Percentiles rank a stretch among this genome's conserved stretches.
These are phyloP conservation scores for Rhinogobio ventralis DNA, from an alignment of 2,797 vertebrate species.

Conservation along the genomic window DNA sequence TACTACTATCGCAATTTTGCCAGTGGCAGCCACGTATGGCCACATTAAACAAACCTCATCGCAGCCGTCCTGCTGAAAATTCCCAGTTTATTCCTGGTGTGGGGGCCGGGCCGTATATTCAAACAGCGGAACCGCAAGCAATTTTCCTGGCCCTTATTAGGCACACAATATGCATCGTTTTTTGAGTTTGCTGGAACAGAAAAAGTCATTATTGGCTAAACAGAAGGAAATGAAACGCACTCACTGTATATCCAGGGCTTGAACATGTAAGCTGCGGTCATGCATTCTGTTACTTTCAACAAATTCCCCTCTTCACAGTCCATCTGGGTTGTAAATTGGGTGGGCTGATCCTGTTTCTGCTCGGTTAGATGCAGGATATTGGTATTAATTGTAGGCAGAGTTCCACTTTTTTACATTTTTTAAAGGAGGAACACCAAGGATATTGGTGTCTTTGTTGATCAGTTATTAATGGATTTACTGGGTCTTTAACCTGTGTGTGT, in stretches of 20 bases:
- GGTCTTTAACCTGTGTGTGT: not conserved
- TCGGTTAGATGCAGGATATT: constrained; percentile 55
- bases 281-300: constrained; percentile 52
- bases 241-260: constrained; percentile 39
- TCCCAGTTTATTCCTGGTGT: not conserved
- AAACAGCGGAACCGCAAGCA: not conserved
- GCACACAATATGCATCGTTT: not conserved
- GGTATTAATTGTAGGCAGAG: constrained; percentile 60
- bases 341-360: constrained; percentile 61
- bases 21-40: constrained; percentile 13
- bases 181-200: constrained; percentile 22
- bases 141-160: not conserved
- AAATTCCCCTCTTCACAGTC: constrained; percentile 59
- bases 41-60: not conserved
- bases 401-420: constrained; percentile 22
- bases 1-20: constrained; percentile 32
- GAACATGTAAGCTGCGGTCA: constrained; percentile 44
- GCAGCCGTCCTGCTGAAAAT: not conserved
- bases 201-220: constrained; percentile 48
- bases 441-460: not conserved
- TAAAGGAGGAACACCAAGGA: not conserved
- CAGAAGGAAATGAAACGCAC: constrained; percentile 38
- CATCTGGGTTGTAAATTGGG: constrained; percentile 63
- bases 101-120: not conserved
- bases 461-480: not conserved